Conservation (phyloP, 2,113 vertebrate species). For the Crypturellus undulatus region DNA sequence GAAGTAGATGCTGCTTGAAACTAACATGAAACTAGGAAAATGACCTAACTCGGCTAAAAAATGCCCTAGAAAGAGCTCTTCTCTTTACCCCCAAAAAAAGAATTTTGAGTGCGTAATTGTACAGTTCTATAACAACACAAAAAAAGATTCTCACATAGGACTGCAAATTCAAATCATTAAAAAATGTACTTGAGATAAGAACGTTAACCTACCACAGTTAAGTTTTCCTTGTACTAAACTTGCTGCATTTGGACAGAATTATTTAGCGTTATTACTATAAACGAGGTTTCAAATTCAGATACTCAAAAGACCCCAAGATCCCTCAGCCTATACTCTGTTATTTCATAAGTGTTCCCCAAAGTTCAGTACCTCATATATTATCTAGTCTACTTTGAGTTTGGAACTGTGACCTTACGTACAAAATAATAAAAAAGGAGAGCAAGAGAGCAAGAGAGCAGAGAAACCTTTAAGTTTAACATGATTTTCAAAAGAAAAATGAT, state of each 20-base stretch:
- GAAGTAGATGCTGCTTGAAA: neutral
- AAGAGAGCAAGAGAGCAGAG: neutral
- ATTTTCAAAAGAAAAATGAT: neutral
- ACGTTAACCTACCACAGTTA: neutral
- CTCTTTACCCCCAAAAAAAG: neutral
- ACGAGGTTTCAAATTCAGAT: neutral
- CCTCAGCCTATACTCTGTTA: neutral
- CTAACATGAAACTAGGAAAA: neutral
- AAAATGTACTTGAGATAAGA: neutral
- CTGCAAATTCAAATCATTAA: neutral
- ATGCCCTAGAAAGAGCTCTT: neutral
- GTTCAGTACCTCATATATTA: neutral
- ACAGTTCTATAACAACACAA: neutral
- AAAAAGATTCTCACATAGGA: neutral
- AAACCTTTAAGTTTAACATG: neutral
- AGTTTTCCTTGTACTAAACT: neutral
- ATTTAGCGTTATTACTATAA: neutral
- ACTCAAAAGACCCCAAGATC: neutral
- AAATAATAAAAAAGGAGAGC: neutral
- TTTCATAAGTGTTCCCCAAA: neutral
- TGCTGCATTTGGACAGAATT: neutral
- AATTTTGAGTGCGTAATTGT: neutral
- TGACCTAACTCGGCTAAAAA: neutral
- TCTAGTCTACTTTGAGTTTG: neutral
- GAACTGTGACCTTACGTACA: neutral